Percentiles rank a stretch among this genome's conserved stretches.
phyloP scores from a whole-genome alignment of 1,140 invertebrate genomes.

The Sesamia nonagrioides region DNA sequence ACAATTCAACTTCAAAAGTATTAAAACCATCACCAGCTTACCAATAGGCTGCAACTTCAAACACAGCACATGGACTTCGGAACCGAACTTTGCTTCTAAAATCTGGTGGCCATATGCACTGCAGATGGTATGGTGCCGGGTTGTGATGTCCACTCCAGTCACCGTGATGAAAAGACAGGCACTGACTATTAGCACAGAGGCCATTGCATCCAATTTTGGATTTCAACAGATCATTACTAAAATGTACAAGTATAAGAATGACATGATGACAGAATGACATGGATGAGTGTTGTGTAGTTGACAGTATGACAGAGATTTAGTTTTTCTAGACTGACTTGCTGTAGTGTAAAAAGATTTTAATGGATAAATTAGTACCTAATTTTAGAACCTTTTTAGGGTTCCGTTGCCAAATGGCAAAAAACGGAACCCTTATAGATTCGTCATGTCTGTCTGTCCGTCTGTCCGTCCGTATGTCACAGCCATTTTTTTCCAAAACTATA shows the following conservation, averaged over 20 bases:
- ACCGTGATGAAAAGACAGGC: constrained; percentile 2
- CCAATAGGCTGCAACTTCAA: constrained; percentile 68
- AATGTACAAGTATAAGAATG: too few species aligned
- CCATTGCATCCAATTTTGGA: constrained; percentile 19
- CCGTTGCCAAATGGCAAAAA: too few species aligned
- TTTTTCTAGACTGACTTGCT: too few species aligned
- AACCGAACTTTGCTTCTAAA: constrained; percentile 68
- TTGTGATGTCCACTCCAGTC: background rate
- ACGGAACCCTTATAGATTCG: too few species aligned
- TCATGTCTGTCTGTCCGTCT: too few species aligned
- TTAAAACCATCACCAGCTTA: constrained; percentile 45
- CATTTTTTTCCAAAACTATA: too few species aligned
- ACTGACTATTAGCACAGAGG: constrained; percentile 14
- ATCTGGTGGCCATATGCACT: constrained; percentile 66
- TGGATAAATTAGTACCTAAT: too few species aligned
- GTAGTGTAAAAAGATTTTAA: too few species aligned
- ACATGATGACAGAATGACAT: too few species aligned
- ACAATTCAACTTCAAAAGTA: too few species aligned
- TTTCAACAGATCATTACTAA: constrained; percentile 18
- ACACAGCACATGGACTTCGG: constrained; percentile 69
- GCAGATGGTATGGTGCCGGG: constrained; percentile 53
- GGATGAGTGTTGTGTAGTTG: background rate
- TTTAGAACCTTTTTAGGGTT: too few species aligned
- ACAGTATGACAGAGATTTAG: background rate
- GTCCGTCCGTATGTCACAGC: too few species aligned